Evolutionary conservation across 2,888 invertebrate genomes (phyloP).

Genomic region (Thysanoteuthis rhombus): DNA sequence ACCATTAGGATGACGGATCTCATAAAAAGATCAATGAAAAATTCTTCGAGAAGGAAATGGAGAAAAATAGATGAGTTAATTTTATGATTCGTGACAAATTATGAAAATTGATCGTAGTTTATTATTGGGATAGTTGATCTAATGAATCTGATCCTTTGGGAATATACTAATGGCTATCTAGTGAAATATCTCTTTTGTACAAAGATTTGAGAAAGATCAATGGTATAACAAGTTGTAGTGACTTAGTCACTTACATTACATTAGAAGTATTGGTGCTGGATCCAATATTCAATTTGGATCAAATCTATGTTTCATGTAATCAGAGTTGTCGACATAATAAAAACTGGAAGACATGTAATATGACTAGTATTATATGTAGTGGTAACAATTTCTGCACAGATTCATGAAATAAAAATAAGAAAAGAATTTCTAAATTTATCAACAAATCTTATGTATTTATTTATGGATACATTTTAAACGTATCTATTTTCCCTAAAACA

Average conservation of each 20-base stretch:
- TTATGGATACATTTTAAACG: too few relatives aligned
- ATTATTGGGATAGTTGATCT: neutral
- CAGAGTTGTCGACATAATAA: too few relatives aligned
- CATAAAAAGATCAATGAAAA: neutral
- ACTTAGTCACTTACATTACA: neutral
- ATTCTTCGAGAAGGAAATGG: neutral
- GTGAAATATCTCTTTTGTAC: neutral
- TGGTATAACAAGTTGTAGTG: neutral
- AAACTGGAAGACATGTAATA: too few relatives aligned
- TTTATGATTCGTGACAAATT: neutral
- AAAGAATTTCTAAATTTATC: too few relatives aligned
- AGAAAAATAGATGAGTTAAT: neutral
- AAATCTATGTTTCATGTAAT: too few relatives aligned
- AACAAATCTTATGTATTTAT: too few relatives aligned
- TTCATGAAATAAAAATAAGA: too few relatives aligned
- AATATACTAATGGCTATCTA: neutral
- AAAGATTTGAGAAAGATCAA: neutral
- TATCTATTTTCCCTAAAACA: too few relatives aligned
- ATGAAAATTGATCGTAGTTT: neutral
- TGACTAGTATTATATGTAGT: too few relatives aligned
- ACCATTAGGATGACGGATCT: neutral
- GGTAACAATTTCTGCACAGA: too few relatives aligned
- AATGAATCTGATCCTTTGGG: conserved; percentile 12
- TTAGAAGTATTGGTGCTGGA: neutral
- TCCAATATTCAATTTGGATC: neutral